Conservation (phyloP, 92 coral and sea anemone species). For the Hydrozoanthus gracilis region DNA sequence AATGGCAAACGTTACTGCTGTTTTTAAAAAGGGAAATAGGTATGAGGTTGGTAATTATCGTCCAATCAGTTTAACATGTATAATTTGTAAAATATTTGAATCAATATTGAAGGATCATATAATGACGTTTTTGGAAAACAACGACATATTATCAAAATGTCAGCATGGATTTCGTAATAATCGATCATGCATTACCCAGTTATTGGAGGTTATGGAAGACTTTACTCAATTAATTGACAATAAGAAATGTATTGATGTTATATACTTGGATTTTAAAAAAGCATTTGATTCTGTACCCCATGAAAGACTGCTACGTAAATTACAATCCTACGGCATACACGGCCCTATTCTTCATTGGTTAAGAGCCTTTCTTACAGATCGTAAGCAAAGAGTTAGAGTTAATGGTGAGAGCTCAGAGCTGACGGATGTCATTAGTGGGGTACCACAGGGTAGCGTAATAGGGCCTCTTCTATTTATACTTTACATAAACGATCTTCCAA, state of each 20-base stretch:
- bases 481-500: neutral
- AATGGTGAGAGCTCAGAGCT: neutral
- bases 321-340: no score
- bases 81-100: neutral
- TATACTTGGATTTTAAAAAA: neutral
- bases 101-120: neutral
- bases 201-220: no score
- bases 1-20: neutral
- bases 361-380: neutral
- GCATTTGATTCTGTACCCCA: no score
- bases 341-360: no score
- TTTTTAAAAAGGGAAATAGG: no score
- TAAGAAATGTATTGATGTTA: neutral
- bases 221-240: neutral
- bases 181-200: neutral
- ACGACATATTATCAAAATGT: neutral
- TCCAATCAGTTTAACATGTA: neutral
- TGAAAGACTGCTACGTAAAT: no score
- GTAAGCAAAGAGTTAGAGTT: neutral
- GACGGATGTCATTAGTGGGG: neutral
- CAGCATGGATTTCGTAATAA: neutral
- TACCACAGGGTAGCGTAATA: neutral
- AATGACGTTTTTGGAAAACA: neutral
- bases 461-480: neutral
- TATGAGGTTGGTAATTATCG: neutral